Evolutionary conservation across 2,113 vertebrate species (phyloP).

Genomic region (human): GRCh38 chr13:53309001-53309500

Average conservation of each 20-base stretch:
- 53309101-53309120: neutral
- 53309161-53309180: neutral
- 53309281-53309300: neutral
- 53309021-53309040: neutral
- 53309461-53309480: neutral
- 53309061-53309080: neutral
- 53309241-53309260: neutral
- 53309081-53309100: neutral
- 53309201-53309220: neutral
- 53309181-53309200: neutral
- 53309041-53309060: neutral
- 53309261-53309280: neutral
- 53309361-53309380: neutral
- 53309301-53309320: fast-evolving
- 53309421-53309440: neutral
- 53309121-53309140: neutral
- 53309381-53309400: neutral
- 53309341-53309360: fast-evolving
- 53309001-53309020: neutral
- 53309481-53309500: neutral
- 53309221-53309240: neutral
- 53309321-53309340: neutral
- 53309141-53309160: neutral
- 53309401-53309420: neutral
- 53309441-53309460: neutral